These are phyloP conservation scores for Elysia chlorotica DNA, from an alignment of 1,140 invertebrate genomes.

Conservation along the genomic window DNA sequence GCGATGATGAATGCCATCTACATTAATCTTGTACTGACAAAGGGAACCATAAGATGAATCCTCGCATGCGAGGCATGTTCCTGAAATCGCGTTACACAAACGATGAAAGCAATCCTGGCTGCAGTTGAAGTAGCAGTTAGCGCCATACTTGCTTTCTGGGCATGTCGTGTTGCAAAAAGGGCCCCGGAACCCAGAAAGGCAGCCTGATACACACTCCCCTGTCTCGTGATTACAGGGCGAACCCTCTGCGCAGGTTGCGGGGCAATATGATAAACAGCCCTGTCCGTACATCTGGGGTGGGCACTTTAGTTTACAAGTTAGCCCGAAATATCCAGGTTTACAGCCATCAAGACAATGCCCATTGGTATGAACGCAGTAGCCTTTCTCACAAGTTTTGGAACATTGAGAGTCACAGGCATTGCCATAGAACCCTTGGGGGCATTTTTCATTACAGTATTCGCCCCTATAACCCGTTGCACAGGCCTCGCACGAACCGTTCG, in stretches of 20 bases:
- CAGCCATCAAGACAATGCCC: constrained; percentile 5
- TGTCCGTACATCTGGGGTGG: background rate
- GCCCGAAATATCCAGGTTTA: background rate
- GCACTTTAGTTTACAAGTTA: background rate
- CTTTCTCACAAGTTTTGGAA: background rate
- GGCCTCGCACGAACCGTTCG: background rate
- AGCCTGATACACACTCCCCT: constrained; percentile 5
- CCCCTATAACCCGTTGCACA: background rate
- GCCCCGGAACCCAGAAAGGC: background rate
- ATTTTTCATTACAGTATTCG: background rate
- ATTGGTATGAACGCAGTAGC: background rate
- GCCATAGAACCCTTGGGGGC: background rate
- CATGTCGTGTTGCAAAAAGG: background rate
- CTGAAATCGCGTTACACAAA: constrained; percentile 1
- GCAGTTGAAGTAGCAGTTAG: constrained; percentile 1
- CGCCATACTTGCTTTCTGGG: background rate
- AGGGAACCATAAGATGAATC: background rate
- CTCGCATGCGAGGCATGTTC: background rate
- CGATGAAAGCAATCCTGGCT: background rate
- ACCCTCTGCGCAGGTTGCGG: background rate
- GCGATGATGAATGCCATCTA: no score
- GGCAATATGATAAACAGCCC: background rate
- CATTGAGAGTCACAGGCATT: background rate
- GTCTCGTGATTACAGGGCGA: background rate
- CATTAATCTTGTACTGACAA: background rate